Evolutionary conservation across 2,888 invertebrate species (phyloP), one percentile per base, ranked within the genome.

Genomic region (Drosophila sordidula): DNA sequence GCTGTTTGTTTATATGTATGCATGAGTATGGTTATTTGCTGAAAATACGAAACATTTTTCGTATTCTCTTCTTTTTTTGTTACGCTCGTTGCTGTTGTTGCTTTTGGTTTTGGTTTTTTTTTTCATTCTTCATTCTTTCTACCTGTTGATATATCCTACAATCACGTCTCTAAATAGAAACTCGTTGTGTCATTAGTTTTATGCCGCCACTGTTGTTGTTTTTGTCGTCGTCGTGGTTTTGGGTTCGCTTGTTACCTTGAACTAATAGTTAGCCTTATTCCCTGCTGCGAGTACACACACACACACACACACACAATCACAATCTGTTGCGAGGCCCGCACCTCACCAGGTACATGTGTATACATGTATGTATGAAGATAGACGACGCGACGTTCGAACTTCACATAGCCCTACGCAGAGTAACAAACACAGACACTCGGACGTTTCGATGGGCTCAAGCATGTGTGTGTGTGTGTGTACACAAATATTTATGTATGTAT

Each of bases 101-200:
- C 26, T 29, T 6, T 29, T 52, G 26, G 51, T 29, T 52, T 52
- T 14, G 16, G 11, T 39, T 29, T 12, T 25, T 38, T 56, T 67
- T 25, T 18, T 18, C 18, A 18, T 38, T 56, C 61, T 34, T 34
- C 34, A 34, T 57, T 55, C 75, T 75, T 73, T 87, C 73, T 82
- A 82, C 82, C 82, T 82, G 82, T 82, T 87, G 88, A 82, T 85
- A 87, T 85, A 85, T 78, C 70, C 80, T 79, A 85, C 79, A 87
- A 82, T 85, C 87, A 75, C 52, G 68, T 85, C 73, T 76, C 69
- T 81, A 87, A 85, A 82, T 85, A 81, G 87, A 82, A 87, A 82
- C 86, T 82, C 82, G 87, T 81, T 82, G 75, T 78, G 82, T 85
- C 86, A 85, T 85, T 85, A 82, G 70, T 70, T 64, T 71, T 64